Base-by-base conservation (phyloP, 2,888 invertebrate genomes). In the Spisula solida region DNA sequence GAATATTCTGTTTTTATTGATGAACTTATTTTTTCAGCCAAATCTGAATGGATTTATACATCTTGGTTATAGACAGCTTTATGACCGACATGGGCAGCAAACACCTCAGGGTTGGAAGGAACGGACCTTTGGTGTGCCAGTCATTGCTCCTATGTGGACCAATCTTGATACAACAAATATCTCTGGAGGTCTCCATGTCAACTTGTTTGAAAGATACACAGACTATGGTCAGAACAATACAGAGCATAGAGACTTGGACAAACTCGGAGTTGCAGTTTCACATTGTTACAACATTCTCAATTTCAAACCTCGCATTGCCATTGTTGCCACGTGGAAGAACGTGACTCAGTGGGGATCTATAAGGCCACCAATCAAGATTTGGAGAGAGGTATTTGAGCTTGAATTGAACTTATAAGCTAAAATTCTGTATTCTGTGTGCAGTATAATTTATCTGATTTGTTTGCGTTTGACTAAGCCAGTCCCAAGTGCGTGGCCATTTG, bases 91-190 rank as follows among this genome's bases (percentile, higher is more conserved):
- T 48, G 82, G 87, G 0, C 47, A 75, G n/a, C 29, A 82, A 48
- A 82, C 16, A 25, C 29, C 82, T 18, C 34, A 8, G 16, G 78
- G 78, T 8, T 87, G 87, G 87, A 82, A 82, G 41, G 16, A 47
- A 34, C 16, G 31, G 14, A 82, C 48, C 1, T 29, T 55, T 14
- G 81, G 79, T 14, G 6, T 79, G 2, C 55, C 81, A 16, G 87
- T 87, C 0, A 56, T 87, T 8, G 87, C 87, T 82, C 87, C 87
- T 12, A n/a, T 87, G 29, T 87, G 87, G 87, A 83, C 87, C 48
- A 56, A 87, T 41, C 51, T 87, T 29, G 82, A 87, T 48, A 55
- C 82, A n/a, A 56, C 78, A 14, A 25, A 60, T 5, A 75, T 87
- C 16, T 78, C 87, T 29, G 82, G 82, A 14, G 87, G 87, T n/a